Conservation (phyloP, 1,140 invertebrate species). For the Brachionus asplanchnoidis region DNA sequence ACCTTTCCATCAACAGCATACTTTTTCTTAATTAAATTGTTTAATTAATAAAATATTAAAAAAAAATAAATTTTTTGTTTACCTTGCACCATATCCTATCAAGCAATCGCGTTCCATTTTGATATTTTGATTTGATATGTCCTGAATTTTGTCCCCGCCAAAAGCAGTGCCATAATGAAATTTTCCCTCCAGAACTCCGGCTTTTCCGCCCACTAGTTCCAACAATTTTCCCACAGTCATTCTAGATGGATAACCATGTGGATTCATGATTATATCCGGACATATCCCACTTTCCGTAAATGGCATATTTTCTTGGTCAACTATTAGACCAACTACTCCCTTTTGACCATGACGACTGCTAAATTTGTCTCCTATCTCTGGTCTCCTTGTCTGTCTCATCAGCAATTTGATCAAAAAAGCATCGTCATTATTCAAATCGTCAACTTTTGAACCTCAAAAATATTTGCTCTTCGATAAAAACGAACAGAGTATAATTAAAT, state of each 20-base stretch:
- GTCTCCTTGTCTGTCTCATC: slow-evolving; percentile 82
- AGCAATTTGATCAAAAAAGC: slow-evolving; percentile 87
- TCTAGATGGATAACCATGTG: slow-evolving; percentile 95
- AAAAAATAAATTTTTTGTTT: slow-evolving; percentile 42
- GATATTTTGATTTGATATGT: slow-evolving; percentile 63
- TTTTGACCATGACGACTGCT: slow-evolving; percentile 98
- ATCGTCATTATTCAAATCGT: slow-evolving; percentile 87
- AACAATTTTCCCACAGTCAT: slow-evolving; percentile 99
- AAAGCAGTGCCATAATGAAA: slow-evolving; percentile 95
- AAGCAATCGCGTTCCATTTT: slow-evolving; percentile 96
- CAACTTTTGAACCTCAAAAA: too few relatives aligned
- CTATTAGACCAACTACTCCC: slow-evolving; percentile 83
- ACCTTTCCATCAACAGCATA: slow-evolving; percentile 87
- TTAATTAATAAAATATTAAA: neutral
- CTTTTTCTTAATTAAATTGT: slow-evolving; percentile 59
- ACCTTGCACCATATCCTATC: slow-evolving; percentile 92
- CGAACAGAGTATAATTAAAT: too few relatives aligned
- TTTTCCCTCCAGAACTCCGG: slow-evolving; percentile 81
- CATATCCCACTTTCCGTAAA: slow-evolving; percentile 91
- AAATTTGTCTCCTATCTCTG: slow-evolving; percentile 96
- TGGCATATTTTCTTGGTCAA: slow-evolving; percentile 95
- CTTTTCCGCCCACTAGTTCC: slow-evolving; percentile 91
- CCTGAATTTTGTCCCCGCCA: slow-evolving; percentile 77
- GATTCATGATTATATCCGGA: slow-evolving; percentile 99
- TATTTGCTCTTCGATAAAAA: too few relatives aligned